phyloP scores from a whole-genome alignment of 2,113 vertebrate species.

The Tursiops truncatus region DNA sequence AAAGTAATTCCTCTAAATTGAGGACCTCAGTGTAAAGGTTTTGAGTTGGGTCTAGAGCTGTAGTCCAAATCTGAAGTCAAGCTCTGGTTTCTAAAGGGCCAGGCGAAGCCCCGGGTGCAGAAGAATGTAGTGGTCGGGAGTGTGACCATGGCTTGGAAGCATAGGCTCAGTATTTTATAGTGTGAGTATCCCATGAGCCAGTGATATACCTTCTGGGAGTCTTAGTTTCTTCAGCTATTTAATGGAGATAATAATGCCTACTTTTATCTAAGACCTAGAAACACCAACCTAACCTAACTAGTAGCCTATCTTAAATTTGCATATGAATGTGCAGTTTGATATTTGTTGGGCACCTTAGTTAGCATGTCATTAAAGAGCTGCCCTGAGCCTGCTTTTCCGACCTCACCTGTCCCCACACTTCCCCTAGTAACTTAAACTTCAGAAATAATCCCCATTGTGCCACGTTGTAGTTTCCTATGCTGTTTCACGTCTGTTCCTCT shows the following conservation, averaged over 20 bases:
- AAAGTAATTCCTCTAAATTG: slow-evolving; percentile 16
- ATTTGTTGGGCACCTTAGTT: neutral
- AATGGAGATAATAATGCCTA: neutral
- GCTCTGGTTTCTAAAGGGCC: neutral
- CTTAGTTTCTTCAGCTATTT: neutral
- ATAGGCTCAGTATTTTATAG: neutral
- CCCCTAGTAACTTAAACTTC: neutral
- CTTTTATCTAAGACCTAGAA: neutral
- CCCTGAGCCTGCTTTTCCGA: neutral
- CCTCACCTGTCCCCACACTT: neutral
- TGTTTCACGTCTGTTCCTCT: neutral
- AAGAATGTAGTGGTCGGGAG: neutral
- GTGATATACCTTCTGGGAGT: neutral
- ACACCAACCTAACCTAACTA: neutral
- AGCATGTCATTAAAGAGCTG: neutral
- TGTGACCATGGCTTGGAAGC: neutral
- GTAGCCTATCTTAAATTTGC: neutral
- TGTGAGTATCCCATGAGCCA: neutral
- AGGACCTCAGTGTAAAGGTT: neutral
- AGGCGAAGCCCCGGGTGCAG: neutral
- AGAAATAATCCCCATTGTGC: neutral
- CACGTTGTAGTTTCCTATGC: fast-evolving
- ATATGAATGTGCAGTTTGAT: neutral
- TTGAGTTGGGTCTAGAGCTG: neutral
- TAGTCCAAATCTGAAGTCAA: neutral